Evolutionary conservation across 1,140 invertebrate genomes (phyloP).

Genomic region (Tetraneura akinire): DNA sequence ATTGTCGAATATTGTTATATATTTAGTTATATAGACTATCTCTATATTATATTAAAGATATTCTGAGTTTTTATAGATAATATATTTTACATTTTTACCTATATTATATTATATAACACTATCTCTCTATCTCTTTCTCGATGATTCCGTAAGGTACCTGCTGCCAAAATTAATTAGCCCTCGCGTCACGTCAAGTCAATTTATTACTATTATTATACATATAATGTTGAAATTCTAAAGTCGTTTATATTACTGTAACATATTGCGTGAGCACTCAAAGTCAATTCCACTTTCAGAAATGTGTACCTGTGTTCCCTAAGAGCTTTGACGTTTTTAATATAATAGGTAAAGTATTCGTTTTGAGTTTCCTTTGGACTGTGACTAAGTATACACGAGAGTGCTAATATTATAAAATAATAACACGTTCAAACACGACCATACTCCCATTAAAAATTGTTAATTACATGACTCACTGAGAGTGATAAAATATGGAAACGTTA

Average conservation of each 20-base stretch:
- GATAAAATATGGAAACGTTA: not conserved
- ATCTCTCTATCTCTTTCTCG: too few species aligned
- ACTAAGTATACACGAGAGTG: not conserved
- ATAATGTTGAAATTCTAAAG: not conserved
- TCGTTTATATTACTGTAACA: conserved; percentile 29
- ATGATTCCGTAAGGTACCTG: not conserved
- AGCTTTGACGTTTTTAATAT: not conserved
- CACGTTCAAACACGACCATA: too few species aligned
- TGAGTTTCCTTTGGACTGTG: not conserved
- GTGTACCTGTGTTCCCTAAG: not conserved
- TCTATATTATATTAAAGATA: too few species aligned
- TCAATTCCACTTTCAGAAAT: conserved; percentile 19
- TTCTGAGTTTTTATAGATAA: conserved; percentile 27
- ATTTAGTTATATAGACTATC: too few species aligned
- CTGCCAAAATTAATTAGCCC: conserved; percentile 38
- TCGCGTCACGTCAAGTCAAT: conserved; percentile 23
- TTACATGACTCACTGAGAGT: not conserved
- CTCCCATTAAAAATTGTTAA: not conserved
- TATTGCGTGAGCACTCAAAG: conserved; percentile 27
- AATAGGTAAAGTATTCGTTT: too few species aligned
- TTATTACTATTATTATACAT: conserved; percentile 35
- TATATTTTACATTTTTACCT: too few species aligned
- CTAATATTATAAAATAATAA: not conserved
- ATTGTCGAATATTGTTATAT: too few species aligned
- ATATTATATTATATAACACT: too few species aligned